These are phyloP conservation scores for Labeo rohita DNA, from an alignment of 2,113 vertebrate genomes.

Conservation along the genomic window DNA sequence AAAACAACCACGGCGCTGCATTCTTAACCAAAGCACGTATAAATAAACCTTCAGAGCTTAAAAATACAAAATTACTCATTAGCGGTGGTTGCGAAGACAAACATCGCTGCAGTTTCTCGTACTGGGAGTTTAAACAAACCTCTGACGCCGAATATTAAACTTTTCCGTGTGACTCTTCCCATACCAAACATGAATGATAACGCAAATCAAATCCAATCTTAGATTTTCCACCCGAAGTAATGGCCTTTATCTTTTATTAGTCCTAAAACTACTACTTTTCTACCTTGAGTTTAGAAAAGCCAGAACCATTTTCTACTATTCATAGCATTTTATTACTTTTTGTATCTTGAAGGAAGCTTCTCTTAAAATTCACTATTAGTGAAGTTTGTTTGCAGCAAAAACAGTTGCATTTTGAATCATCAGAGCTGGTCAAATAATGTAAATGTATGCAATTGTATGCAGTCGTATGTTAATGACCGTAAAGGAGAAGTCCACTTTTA, in stretches of 20 bases:
- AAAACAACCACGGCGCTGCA: neutral
- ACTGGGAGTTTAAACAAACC: neutral
- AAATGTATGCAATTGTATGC: neutral
- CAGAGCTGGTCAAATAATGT: neutral
- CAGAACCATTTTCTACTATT: neutral
- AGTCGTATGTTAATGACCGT: neutral
- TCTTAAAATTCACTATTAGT: neutral
- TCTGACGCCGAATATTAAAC: neutral
- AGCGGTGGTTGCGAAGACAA: neutral
- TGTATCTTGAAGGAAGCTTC: neutral
- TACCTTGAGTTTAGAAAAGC: neutral
- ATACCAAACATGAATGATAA: neutral
- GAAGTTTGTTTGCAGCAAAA: too few relatives aligned
- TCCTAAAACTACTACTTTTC: neutral
- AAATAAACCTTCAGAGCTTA: conserved; percentile 17
- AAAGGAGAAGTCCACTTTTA: too few relatives aligned
- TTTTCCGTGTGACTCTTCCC: neutral
- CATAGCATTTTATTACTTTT: neutral
- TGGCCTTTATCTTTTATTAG: neutral
- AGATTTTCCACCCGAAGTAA: neutral
- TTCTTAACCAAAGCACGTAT: neutral
- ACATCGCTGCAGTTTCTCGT: neutral
- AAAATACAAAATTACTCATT: conserved; percentile 11
- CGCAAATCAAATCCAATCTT: neutral
- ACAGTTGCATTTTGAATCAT: neutral